Conservation (phyloP, 2,888 invertebrate genomes). For the Drosophila maculinotata region DNA sequence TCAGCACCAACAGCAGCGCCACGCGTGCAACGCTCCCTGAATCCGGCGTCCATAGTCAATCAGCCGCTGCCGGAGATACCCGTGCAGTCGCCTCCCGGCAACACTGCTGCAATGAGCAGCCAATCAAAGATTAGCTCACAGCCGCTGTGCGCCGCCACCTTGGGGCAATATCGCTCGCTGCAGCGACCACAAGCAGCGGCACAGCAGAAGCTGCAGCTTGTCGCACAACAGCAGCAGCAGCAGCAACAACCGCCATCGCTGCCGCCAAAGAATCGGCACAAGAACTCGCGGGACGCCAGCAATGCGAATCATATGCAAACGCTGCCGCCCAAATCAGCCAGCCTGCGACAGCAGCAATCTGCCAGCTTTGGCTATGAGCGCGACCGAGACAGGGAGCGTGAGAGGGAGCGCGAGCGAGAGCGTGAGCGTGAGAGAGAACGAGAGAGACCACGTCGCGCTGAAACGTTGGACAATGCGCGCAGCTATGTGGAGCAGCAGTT, state of each 20-base stretch:
- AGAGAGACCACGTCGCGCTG: constrained; percentile 81
- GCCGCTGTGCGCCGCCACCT: constrained; percentile 85
- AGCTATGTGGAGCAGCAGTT: constrained; percentile 79
- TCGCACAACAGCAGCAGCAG: constrained; percentile 69
- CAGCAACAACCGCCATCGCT: constrained; percentile 83
- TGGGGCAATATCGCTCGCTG: constrained; percentile 87
- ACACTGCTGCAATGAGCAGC: constrained; percentile 52
- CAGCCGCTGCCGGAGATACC: constrained; percentile 85
- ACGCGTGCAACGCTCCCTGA: constrained; percentile 73
- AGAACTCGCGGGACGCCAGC: constrained; percentile 75
- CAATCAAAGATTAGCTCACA: constrained; percentile 84
- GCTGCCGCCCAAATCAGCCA: constrained; percentile 83
- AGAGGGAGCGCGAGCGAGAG: constrained; percentile 32
- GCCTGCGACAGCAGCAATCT: constrained; percentile 81
- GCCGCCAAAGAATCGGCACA: constrained; percentile 85
- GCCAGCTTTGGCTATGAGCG: constrained; percentile 79
- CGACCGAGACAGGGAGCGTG: constrained; percentile 72
- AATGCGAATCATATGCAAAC: constrained; percentile 84
- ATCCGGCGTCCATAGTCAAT: constrained; percentile 85
- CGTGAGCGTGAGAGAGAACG: constrained; percentile 54
- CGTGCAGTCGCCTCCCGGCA: constrained; percentile 60
- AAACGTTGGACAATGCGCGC: constrained; percentile 82
- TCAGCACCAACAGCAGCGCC: constrained; percentile 62
- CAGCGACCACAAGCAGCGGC: constrained; percentile 85
- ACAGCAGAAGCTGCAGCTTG: constrained; percentile 78